Conservation (phyloP, 1,140 invertebrate genomes). For the Capitella teleta region DNA sequence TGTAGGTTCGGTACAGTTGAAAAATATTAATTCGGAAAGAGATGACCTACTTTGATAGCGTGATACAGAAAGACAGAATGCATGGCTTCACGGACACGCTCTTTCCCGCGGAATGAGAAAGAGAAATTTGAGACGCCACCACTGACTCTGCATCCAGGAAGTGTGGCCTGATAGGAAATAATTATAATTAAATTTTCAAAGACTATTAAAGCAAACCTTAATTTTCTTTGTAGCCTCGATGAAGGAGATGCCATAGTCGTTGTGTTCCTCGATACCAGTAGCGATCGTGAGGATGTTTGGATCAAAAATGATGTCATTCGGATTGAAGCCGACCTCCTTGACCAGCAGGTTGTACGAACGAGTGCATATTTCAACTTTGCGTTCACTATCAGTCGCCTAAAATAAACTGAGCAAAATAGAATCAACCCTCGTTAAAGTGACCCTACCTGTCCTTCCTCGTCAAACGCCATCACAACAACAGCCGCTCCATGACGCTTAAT, state of each 20-base stretch:
- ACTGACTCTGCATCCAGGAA: slow-evolving; percentile 49
- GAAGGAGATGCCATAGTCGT: slow-evolving; percentile 49
- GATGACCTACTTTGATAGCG: slow-evolving; percentile 46
- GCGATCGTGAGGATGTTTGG: slow-evolving; percentile 56
- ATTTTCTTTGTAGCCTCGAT: slow-evolving; percentile 48
- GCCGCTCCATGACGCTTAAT: slow-evolving; percentile 51
- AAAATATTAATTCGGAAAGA: background rate
- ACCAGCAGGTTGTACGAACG: slow-evolving; percentile 48
- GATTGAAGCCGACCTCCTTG: slow-evolving; percentile 47
- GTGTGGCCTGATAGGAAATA: slow-evolving; percentile 10
- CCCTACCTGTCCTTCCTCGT: slow-evolving; percentile 46
- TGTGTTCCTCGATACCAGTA: slow-evolving; percentile 55
- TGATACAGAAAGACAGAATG: slow-evolving; percentile 54
- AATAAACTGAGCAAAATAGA: background rate
- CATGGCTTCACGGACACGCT: slow-evolving; percentile 52
- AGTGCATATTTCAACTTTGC: slow-evolving; percentile 50
- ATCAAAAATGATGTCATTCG: slow-evolving; percentile 55
- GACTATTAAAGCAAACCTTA: slow-evolving; percentile 34
- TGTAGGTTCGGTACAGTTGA: slow-evolving; percentile 14
- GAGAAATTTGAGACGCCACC: slow-evolving; percentile 56
- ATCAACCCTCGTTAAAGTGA: background rate
- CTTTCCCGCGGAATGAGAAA: slow-evolving; percentile 55
- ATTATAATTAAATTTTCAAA: background rate
- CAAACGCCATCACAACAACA: slow-evolving; percentile 48
- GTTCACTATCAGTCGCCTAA: slow-evolving; percentile 45